Evolutionary conservation across 1,140 invertebrate genomes (phyloP).

Genomic region (Euura saliciscinereae): DNA sequence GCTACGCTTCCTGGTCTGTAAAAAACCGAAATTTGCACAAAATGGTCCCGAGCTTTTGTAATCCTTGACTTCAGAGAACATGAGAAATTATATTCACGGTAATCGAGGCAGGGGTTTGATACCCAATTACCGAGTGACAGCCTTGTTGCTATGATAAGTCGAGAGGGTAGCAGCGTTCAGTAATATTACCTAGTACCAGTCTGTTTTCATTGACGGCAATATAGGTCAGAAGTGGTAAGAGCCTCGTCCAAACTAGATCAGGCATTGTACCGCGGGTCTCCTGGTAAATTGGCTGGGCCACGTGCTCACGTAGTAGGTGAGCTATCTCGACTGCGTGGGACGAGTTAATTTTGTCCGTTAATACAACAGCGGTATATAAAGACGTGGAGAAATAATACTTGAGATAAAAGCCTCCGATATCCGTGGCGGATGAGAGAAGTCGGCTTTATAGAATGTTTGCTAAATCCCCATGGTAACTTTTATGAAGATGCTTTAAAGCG

Average conservation of each 20-base stretch:
- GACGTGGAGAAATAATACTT: slow-evolving; percentile 2
- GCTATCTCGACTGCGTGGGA: background rate
- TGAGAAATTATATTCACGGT: no score
- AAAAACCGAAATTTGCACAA: no score
- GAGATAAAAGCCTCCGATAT: slow-evolving; percentile 2
- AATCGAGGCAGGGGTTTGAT: no score
- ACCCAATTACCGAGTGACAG: no score
- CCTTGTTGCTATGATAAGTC: no score
- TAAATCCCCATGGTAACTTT: background rate
- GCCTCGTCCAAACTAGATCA: background rate
- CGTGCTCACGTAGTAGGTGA: background rate
- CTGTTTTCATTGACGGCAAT: background rate
- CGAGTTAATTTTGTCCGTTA: background rate
- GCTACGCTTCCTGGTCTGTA: no score
- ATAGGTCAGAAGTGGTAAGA: background rate
- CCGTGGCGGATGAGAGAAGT: background rate
- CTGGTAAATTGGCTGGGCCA: background rate
- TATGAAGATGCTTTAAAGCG: background rate
- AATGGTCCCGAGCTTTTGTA: no score
- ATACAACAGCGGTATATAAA: background rate
- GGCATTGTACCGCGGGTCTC: background rate
- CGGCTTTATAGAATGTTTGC: background rate
- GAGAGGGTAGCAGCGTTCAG: no score
- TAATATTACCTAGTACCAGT: background rate
- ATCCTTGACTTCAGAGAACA: no score